phyloP scores from a whole-genome alignment of 2,888 invertebrate genomes.

The Phyto melanocephala region DNA sequence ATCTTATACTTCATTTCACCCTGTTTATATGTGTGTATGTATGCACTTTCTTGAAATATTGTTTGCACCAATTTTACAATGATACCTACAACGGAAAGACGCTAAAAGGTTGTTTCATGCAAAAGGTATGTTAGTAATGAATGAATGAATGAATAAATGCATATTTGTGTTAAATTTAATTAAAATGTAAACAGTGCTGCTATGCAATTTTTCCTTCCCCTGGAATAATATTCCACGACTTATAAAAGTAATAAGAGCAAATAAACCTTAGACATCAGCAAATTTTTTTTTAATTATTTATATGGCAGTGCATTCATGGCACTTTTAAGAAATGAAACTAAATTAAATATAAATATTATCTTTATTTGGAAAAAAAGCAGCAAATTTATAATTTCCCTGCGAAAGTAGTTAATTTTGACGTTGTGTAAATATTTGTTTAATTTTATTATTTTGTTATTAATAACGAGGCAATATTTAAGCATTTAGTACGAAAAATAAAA shows the following conservation, averaged over 20 bases:
- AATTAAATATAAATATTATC: not conserved
- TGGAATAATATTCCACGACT: not conserved
- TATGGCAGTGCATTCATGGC: not conserved
- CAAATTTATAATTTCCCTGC: not conserved
- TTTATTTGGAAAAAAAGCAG: not conserved
- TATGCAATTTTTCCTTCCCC: not conserved
- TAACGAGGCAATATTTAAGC: too few relatives aligned
- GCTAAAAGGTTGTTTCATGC: not conserved
- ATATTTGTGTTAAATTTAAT: slow-evolving; percentile 64
- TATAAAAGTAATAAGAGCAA: not conserved
- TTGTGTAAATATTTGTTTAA: not conserved
- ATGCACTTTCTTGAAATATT: not conserved
- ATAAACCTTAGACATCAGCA: slow-evolving; percentile 8
- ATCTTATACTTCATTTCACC: not conserved
- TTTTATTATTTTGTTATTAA: too few relatives aligned
- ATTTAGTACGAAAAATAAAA: too few relatives aligned
- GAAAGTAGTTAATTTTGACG: not conserved
- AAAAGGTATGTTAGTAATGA: slow-evolving; percentile 46
- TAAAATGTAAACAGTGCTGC: slow-evolving; percentile 59
- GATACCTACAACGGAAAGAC: not conserved
- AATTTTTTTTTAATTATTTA: slow-evolving; percentile 38
- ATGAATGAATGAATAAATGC: slow-evolving; percentile 62
- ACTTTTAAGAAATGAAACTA: not conserved
- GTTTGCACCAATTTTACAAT: slow-evolving; percentile 1
- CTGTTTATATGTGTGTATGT: not conserved